Conservation (phyloP, 2,113 vertebrate genomes). For the Marmota monax region DNA sequence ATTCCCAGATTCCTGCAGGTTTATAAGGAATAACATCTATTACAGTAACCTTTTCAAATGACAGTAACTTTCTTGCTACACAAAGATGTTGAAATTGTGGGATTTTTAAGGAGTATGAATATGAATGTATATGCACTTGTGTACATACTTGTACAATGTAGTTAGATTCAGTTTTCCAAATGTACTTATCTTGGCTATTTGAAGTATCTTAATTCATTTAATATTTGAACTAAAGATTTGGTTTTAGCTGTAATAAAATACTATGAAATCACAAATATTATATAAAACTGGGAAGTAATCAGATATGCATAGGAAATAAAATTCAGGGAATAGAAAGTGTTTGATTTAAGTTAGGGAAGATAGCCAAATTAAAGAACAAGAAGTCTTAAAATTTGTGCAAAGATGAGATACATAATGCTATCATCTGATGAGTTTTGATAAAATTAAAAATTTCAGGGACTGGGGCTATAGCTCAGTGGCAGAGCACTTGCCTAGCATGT, state of each 20-base stretch:
- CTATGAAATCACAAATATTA: neutral
- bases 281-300: neutral
- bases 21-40: slow-evolving; percentile 57
- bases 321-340: slow-evolving; percentile 18
- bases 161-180: slow-evolving; percentile 5
- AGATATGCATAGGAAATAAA: slow-evolving; percentile 35
- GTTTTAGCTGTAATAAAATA: slow-evolving; percentile 58
- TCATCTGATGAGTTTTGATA: neutral
- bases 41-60: slow-evolving; percentile 66
- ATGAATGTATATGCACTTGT: neutral
- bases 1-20: slow-evolving; percentile 54
- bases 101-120: slow-evolving; percentile 37
- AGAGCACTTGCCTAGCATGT: too few relatives aligned
- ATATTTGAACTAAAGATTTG: slow-evolving; percentile 39
- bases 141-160: neutral
- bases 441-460: neutral
- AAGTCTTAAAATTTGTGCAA: neutral
- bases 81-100: slow-evolving; percentile 41
- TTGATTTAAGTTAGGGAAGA: neutral
- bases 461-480: too few relatives aligned
- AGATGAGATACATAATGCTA: slow-evolving; percentile 31
- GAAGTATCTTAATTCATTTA: slow-evolving; percentile 25
- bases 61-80: slow-evolving; percentile 56
- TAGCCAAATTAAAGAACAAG: slow-evolving; percentile 40
- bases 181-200: slow-evolving; percentile 35